Evolutionary conservation across 2,888 invertebrate species (phyloP).

Genomic region (Azorinus chamasolen): DNA sequence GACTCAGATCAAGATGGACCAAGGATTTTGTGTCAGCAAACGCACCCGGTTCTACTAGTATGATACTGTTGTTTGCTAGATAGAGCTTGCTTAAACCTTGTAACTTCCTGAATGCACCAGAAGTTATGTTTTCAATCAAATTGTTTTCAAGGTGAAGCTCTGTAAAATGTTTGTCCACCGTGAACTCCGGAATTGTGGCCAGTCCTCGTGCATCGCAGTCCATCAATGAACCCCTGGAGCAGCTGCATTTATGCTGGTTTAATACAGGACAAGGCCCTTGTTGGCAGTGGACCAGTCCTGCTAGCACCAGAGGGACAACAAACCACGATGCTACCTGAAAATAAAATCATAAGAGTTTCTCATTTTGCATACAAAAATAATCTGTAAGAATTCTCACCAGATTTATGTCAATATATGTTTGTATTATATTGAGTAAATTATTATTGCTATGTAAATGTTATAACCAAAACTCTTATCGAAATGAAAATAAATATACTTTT

Average conservation of each 20-base stretch:
- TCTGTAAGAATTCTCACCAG: too few species aligned
- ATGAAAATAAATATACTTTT: too few species aligned
- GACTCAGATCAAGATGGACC: constrained; percentile 37
- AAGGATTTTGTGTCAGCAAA: constrained; percentile 45
- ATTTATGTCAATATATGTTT: too few species aligned
- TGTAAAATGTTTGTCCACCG: background rate
- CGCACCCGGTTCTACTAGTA: constrained; percentile 12
- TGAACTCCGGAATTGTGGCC: constrained; percentile 28
- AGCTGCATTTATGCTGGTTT: constrained; percentile 1
- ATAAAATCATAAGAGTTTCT: too few species aligned
- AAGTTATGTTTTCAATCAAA: constrained; percentile 40
- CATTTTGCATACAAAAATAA: too few species aligned
- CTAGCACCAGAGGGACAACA: background rate
- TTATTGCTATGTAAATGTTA: too few species aligned
- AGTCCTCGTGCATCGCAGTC: constrained; percentile 45
- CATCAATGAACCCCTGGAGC: constrained; percentile 22
- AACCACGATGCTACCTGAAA: too few species aligned
- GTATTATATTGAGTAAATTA: too few species aligned
- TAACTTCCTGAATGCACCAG: constrained; percentile 39
- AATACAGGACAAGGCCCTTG: background rate
- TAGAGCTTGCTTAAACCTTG: constrained; percentile 17
- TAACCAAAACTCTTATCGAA: too few species aligned
- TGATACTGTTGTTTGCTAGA: constrained; percentile 42
- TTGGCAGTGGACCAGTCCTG: background rate
- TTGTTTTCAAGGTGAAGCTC: constrained; percentile 49